Percentiles rank a stretch among this genome's conserved stretches.
phyloP scores from a whole-genome alignment of 2,797 vertebrate species.

The Notoglanidium macrostoma region DNA sequence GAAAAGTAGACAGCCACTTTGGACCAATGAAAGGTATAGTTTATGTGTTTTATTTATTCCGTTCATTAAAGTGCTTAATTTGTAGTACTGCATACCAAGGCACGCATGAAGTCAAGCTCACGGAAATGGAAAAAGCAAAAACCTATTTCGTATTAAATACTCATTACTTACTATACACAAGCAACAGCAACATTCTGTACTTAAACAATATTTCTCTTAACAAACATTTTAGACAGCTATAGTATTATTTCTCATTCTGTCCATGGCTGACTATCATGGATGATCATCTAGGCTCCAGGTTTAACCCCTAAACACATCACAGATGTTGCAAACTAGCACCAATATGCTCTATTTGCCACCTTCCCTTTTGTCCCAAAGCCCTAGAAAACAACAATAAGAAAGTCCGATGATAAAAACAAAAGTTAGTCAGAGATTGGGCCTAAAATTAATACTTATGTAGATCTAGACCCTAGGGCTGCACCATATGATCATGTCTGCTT shows the following conservation, averaged over 20 bases:
- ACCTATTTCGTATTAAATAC: background rate
- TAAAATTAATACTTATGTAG: background rate
- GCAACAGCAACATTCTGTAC: background rate
- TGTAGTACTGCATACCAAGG: background rate
- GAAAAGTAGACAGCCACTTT: conserved; percentile 14
- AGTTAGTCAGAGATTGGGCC: background rate
- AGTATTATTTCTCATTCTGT: background rate
- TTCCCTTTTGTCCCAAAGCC: background rate
- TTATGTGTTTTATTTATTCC: conserved; percentile 19
- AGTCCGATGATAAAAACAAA: background rate
- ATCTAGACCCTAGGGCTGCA: background rate
- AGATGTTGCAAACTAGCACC: background rate
- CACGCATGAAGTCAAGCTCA: background rate
- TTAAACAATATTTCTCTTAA: background rate
- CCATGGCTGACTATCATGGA: too few relatives aligned
- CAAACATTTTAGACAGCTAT: background rate
- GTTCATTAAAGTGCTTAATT: background rate
- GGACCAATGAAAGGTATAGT: conserved; percentile 13
- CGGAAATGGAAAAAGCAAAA: background rate
- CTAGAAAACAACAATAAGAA: background rate
- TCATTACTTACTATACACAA: background rate
- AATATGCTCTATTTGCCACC: background rate
- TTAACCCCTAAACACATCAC: background rate
- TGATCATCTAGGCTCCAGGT: background rate
- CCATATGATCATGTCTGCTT: background rate